Evolutionary conservation across 2,113 vertebrate genomes (phyloP).

Genomic region (Strigops habroptila): DNA sequence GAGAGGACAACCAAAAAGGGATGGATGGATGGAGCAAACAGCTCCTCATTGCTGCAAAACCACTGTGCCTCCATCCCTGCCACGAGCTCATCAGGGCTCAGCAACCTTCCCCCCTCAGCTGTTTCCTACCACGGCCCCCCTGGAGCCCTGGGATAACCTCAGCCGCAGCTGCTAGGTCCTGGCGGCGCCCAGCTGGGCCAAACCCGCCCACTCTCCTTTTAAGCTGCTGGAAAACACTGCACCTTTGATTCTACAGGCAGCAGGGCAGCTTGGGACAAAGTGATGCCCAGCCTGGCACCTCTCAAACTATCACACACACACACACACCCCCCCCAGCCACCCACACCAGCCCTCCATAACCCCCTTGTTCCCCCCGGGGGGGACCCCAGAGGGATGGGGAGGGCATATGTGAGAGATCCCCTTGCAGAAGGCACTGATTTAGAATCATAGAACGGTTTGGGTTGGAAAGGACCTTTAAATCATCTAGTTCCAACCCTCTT

Average conservation of each 20-base stretch:
- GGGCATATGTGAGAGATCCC: background rate
- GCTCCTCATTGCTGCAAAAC: background rate
- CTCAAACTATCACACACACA: too few species aligned
- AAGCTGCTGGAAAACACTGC: background rate
- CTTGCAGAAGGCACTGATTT: background rate
- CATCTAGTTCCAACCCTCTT: too few species aligned
- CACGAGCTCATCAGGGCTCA: background rate
- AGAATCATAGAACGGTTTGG: too few species aligned
- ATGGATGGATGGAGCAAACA: background rate
- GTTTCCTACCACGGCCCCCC: background rate
- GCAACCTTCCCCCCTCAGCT: background rate
- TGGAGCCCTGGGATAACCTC: background rate
- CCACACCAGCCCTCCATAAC: background rate
- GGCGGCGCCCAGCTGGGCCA: background rate
- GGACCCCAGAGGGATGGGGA: background rate
- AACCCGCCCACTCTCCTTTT: background rate
- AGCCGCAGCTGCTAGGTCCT: background rate
- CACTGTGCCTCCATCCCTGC: background rate
- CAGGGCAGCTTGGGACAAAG: too few species aligned
- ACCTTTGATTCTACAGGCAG: background rate
- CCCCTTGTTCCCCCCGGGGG: rapidly evolving
- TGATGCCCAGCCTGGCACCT: too few species aligned
- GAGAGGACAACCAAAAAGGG: background rate
- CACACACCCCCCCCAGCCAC: background rate
- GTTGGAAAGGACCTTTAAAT: too few species aligned